Evolutionary conservation across 2,797 vertebrate species (phyloP).

Genomic region (Bufotes viridis): DNA sequence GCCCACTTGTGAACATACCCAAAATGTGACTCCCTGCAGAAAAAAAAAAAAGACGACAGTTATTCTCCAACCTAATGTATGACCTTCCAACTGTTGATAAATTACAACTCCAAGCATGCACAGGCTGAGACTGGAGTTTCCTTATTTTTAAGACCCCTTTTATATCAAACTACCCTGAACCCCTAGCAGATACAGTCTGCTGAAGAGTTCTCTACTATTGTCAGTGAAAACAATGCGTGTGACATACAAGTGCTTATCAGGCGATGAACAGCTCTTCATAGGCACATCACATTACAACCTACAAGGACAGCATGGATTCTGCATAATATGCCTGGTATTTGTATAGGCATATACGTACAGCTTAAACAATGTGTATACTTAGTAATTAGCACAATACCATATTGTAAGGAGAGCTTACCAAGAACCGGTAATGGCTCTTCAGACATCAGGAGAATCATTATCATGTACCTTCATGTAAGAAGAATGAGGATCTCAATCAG

Average conservation of each 20-base stretch:
- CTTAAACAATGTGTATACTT: not conserved
- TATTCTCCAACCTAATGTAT: too few species aligned
- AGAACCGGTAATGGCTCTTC: not conserved
- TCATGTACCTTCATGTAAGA: not conserved
- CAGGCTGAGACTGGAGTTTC: not conserved
- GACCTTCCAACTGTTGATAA: not conserved
- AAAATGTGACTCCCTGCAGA: too few species aligned
- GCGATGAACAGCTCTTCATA: constrained; percentile 7
- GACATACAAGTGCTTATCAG: constrained; percentile 10
- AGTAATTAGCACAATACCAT: not conserved
- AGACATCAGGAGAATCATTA: not conserved
- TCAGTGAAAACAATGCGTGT: not conserved
- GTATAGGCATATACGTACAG: not conserved
- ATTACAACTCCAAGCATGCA: not conserved
- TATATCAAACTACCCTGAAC: not conserved
- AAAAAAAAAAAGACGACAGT: too few species aligned
- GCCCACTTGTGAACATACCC: too few species aligned
- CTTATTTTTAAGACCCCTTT: not conserved
- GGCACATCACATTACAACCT: not conserved
- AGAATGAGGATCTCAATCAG: not conserved
- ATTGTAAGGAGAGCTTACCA: not conserved
- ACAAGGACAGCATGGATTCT: not conserved
- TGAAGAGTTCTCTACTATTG: not conserved
- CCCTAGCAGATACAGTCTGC: not conserved
- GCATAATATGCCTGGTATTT: not conserved